A percentile compares a stretch with the other conserved stretches of the same genome.
Conservation (phyloP, 2,888 invertebrate genomes). For the Ischnura elegans region DNA sequence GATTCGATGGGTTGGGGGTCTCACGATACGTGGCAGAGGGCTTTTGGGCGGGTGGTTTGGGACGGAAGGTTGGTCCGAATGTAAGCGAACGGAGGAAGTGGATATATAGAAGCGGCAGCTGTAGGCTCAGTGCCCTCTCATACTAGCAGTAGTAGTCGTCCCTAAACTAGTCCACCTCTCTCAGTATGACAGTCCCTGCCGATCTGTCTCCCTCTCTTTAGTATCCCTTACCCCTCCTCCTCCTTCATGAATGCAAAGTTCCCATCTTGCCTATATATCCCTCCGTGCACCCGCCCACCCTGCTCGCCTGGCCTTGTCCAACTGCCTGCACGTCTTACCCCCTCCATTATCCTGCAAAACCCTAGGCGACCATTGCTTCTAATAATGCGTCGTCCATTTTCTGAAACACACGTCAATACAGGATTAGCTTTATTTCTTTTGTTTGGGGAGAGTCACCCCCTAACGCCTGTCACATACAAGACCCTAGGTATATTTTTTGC, state of each 20-base stretch:
- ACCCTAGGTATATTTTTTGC: background rate
- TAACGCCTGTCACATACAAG: background rate
- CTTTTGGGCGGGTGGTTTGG: background rate
- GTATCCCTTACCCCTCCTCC: background rate
- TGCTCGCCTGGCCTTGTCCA: conserved; percentile 2
- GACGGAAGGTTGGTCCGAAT: conserved; percentile 16
- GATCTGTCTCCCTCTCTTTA: background rate
- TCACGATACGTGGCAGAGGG: background rate
- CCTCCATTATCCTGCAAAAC: background rate
- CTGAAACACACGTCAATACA: background rate
- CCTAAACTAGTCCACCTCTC: background rate
- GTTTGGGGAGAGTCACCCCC: background rate
- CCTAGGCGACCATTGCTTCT: background rate
- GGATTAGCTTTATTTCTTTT: conserved; percentile 28
- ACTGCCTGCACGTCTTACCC: background rate
- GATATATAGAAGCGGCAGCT: conserved; percentile 46
- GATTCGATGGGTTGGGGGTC: background rate
- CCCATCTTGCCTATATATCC: background rate
- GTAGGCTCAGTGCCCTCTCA: conserved; percentile 3
- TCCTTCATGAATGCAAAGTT: conserved; percentile 23
- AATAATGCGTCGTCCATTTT: conserved; percentile 44
- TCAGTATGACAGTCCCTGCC: conserved; percentile 7
- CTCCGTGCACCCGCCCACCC: conserved; percentile 27
- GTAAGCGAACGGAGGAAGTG: background rate
- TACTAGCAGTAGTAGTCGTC: background rate